These are phyloP conservation scores for Ginglymostoma cirratum DNA, from an alignment of 2,113 vertebrate genomes.

Conservation along the genomic window DNA sequence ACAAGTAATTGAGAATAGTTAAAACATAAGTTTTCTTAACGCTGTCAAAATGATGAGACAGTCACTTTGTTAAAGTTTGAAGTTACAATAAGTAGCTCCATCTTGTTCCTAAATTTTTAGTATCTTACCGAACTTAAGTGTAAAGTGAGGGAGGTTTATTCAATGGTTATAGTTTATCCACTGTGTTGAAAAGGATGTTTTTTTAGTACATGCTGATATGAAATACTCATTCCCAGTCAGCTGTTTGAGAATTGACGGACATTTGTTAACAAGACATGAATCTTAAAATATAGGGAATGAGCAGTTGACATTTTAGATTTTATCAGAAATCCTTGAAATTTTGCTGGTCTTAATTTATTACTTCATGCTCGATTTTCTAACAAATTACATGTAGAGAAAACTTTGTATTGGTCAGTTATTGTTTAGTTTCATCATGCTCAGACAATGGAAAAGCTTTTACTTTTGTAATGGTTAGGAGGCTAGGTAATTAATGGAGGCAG, in stretches of 20 bases:
- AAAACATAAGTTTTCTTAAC: neutral
- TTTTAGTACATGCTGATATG: neutral
- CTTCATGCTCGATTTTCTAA: neutral
- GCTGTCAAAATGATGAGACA: neutral
- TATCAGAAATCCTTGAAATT: neutral
- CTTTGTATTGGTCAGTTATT: neutral
- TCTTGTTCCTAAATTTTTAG: neutral
- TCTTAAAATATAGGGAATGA: neutral
- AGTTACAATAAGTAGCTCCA: neutral
- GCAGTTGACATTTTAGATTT: neutral
- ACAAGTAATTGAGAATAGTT: neutral
- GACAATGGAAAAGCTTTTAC: neutral
- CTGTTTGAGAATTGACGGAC: neutral
- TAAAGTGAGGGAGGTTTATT: neutral
- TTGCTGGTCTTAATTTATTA: neutral
- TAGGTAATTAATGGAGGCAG: neutral
- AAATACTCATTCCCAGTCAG: neutral
- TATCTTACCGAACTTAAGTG: neutral
- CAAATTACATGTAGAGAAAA: neutral
- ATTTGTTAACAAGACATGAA: neutral
- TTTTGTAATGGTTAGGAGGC: neutral
- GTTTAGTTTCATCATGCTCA: neutral
- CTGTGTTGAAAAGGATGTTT: neutral
- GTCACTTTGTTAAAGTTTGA: neutral
- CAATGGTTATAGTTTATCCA: neutral